Percentiles rank a stretch among this genome's conserved stretches.
Conservation (phyloP, 2,797 vertebrate species). For the Scyliorhinus canicula region DNA sequence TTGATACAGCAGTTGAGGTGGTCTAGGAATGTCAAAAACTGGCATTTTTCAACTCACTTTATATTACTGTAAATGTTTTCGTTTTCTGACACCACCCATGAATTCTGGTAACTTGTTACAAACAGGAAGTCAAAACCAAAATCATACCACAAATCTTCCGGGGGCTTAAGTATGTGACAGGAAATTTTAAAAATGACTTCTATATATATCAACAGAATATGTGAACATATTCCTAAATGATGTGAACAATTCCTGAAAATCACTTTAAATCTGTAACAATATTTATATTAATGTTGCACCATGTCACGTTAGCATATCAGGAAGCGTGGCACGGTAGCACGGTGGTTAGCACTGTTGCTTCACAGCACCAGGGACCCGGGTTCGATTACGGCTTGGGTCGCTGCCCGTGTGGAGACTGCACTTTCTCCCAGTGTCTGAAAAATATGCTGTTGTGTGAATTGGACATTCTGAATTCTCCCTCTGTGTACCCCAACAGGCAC, state of each 20-base stretch:
- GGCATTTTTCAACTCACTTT: background rate
- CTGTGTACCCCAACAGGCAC: too few relatives aligned
- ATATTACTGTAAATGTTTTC: background rate
- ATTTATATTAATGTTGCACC: background rate
- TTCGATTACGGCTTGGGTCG: too few relatives aligned
- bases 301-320: too few relatives aligned
- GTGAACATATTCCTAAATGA: background rate
- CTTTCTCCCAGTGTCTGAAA: too few relatives aligned
- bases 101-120: background rate
- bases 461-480: too few relatives aligned
- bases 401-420: too few relatives aligned
- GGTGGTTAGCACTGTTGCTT: too few relatives aligned
- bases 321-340: too few relatives aligned
- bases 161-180: background rate
- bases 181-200: background rate
- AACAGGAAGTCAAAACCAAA: conserved; percentile 20
- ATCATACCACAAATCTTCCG: background rate
- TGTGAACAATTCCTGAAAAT: too few relatives aligned
- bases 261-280: background rate
- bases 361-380: too few relatives aligned
- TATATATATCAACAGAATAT: background rate
- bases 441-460: too few relatives aligned
- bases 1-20: background rate
- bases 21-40: too few relatives aligned
- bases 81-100: background rate